Percentiles rank a stretch among this genome's conserved stretches.
Evolutionary conservation across 2,797 vertebrate species (phyloP).

Genomic region (Sus cebifrons): DNA sequence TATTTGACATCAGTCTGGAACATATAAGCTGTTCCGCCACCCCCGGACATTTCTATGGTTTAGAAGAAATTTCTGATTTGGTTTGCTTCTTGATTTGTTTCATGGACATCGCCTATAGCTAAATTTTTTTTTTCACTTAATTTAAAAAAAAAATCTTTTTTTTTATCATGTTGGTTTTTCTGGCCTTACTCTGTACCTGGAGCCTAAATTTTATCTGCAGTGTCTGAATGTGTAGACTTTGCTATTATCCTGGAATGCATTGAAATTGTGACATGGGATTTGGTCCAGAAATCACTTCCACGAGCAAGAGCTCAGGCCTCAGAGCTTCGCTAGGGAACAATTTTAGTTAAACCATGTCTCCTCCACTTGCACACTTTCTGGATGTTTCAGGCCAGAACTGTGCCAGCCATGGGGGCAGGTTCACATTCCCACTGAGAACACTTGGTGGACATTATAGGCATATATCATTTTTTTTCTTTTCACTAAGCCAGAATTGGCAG

Average conservation of each 20-base stretch:
- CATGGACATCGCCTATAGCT: constrained; percentile 51
- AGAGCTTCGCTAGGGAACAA: not conserved
- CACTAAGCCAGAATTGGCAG: constrained; percentile 63
- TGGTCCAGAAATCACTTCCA: constrained; percentile 41
- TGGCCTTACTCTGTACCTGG: constrained; percentile 61
- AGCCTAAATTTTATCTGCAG: constrained; percentile 39
- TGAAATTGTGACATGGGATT: not conserved
- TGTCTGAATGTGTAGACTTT: not conserved
- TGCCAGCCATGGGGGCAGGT: not conserved
- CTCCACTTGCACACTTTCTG: not conserved
- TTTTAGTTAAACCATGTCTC: constrained; percentile 46
- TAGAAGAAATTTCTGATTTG: constrained; percentile 58
- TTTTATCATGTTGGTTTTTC: constrained; percentile 42
- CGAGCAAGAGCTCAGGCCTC: not conserved
- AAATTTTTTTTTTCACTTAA: constrained; percentile 60
- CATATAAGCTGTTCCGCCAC: constrained; percentile 51
- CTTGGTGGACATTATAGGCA: constrained; percentile 51
- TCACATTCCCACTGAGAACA: constrained; percentile 42
- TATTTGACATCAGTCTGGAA: constrained; percentile 66
- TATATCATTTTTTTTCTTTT: constrained; percentile 39
- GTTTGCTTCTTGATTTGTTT: constrained; percentile 70
- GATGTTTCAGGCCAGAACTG: constrained; percentile 12
- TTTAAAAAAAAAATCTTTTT: constrained; percentile 25
- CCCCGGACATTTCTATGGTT: constrained; percentile 50
- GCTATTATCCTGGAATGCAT: not conserved